These are phyloP conservation scores for Egretta garzetta DNA, from an alignment of 2,113 vertebrate genomes.

Conservation along the genomic window DNA sequence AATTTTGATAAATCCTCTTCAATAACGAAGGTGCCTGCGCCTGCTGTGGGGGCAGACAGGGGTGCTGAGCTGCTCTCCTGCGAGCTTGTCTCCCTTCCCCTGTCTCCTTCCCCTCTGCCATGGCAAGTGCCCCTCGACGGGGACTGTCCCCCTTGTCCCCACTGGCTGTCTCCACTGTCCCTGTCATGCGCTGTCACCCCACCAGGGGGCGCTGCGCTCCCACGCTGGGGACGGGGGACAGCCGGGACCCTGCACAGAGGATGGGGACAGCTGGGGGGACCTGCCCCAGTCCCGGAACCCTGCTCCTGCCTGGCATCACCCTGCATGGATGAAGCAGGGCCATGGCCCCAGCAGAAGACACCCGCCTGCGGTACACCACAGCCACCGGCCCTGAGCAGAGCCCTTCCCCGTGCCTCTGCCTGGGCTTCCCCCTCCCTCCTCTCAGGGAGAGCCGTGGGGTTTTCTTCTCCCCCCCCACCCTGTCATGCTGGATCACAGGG, in stretches of 20 bases:
- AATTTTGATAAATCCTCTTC: slow-evolving; percentile 57
- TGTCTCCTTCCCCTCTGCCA: not conserved
- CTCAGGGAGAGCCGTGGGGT: not conserved
- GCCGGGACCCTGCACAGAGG: fast-evolving
- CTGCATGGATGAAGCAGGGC: not conserved
- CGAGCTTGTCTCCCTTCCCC: not conserved
- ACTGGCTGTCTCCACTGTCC: too few relatives aligned
- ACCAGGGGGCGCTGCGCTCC: not conserved
- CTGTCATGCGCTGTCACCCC: not conserved
- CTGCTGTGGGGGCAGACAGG: not conserved
- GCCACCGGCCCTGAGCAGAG: not conserved
- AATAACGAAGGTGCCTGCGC: not conserved
- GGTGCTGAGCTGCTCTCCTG: not conserved
- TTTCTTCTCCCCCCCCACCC: not conserved
- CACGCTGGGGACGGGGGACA: not conserved
- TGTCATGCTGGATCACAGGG: fast-evolving
- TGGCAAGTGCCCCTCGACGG: not conserved
- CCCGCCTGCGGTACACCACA: fast-evolving
- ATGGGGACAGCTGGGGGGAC: not conserved
- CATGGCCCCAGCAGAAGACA: not conserved
- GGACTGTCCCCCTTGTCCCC: too few relatives aligned
- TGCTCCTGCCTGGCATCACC: not conserved
- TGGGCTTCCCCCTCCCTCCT: not conserved
- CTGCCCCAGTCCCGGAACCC: fast-evolving
- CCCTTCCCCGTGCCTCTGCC: fast-evolving